Percentiles rank a stretch among this genome's conserved stretches.
phyloP scores from a whole-genome alignment of 2,113 vertebrate genomes.

The Mirza zaza region DNA sequence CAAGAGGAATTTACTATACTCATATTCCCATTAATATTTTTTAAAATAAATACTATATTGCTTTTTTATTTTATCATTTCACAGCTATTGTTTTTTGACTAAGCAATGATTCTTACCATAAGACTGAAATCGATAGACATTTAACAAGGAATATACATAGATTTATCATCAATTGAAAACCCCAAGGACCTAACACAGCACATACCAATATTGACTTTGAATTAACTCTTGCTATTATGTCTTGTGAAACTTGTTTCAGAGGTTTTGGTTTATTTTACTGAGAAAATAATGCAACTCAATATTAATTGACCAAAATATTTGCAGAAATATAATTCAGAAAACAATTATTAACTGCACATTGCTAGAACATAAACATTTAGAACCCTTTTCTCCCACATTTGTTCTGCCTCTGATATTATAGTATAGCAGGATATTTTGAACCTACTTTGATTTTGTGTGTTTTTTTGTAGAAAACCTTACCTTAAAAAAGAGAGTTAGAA shows the following conservation, averaged over 20 bases:
- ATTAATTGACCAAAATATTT: conserved; percentile 60
- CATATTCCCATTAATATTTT: conserved; percentile 73
- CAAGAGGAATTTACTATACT: conserved; percentile 62
- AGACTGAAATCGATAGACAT: conserved; percentile 81
- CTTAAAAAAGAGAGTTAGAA: background rate
- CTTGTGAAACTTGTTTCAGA: conserved; percentile 43
- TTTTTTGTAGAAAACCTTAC: conserved; percentile 25
- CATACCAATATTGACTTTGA: conserved; percentile 56
- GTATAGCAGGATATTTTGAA: conserved; percentile 7
- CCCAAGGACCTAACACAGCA: conserved; percentile 62
- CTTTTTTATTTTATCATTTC: conserved; percentile 76
- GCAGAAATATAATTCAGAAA: conserved; percentile 36
- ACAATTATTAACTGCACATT: background rate
- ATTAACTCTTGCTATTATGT: conserved; percentile 50
- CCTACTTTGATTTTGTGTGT: background rate
- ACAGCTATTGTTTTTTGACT: conserved; percentile 72
- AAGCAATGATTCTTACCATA: conserved; percentile 76
- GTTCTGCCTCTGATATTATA: background rate
- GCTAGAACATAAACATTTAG: background rate
- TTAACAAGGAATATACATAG: conserved; percentile 70
- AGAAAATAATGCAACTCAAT: conserved; percentile 50
- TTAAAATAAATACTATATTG: conserved; percentile 74
- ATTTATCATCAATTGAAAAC: conserved; percentile 73
- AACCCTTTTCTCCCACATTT: background rate
- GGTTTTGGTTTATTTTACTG: background rate